Base-by-base conservation (phyloP, 2,888 invertebrate genomes). In the Trichogramma evanescens region DNA sequence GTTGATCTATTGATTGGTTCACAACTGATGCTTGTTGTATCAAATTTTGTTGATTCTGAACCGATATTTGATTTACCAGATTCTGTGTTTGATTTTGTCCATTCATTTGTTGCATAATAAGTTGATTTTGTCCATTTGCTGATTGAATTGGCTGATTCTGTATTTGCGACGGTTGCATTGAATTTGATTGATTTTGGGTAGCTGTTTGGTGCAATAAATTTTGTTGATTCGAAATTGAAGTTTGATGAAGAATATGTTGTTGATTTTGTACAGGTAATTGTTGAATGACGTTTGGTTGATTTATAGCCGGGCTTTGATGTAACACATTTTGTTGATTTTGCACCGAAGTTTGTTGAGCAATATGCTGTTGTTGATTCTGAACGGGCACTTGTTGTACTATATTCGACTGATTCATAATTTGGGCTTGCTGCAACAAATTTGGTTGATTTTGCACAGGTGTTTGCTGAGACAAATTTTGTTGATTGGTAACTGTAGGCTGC, bases 301-400 rank as follows among this genome's bases (percentile, higher is more conserved):
- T 66, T 75, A 78, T 50, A 66, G 74, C 58, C n/a, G 58, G 61
- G 71, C 45, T 66, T 46, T 8, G 71, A 39, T 68, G 67, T 51
- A 63, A 65, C 10, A 68, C 64, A 53, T 68, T 70, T 52, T 68
- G 69, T 67, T 76, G 70, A 75, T 80, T 67, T 41, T 67, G 65
- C 42, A 54, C 56, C 64, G 49, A 69, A 63, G 68, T 60, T 51
- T 65, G 68, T 7, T 68, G 63, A 38, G 66, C 67, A 42, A 66
- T 66, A 55, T 71, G 70, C 61, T 69, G 73, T 58, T 69, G 69
- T 48, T 63, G 66, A 44, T 64, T 69, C 9, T 63, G 67, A 38
- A 65, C 63, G 49, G 65, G 67, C 45, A 66, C 61, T 54, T 65
- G 59, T 40, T 60, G 64, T 42, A 59, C 61, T 26, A 42, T 53